These are phyloP conservation scores for Raja brachyura DNA, from an alignment of 2,113 vertebrate genomes.

Conservation along the genomic window DNA sequence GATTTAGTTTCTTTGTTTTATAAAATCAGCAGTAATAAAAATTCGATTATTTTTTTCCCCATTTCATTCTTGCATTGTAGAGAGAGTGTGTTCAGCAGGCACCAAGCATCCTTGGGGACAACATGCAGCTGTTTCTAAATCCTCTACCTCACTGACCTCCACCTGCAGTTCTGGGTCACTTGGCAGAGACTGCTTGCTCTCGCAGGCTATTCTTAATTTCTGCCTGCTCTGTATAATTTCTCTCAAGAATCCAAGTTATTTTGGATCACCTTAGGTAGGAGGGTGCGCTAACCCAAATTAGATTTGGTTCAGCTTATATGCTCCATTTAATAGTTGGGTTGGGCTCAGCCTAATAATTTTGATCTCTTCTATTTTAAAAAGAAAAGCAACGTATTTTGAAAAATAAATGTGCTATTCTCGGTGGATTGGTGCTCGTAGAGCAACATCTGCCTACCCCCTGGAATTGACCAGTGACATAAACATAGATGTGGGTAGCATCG, in stretches of 20 bases:
- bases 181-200: constrained; percentile 23
- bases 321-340: constrained; percentile 1
- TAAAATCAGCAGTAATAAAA: constrained; percentile 14
- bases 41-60: neutral
- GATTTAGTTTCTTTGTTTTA: constrained; percentile 25
- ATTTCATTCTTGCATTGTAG: constrained; percentile 15
- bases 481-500: neutral
- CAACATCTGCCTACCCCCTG: neutral
- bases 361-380: neutral
- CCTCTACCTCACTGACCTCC: constrained; percentile 33
- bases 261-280: constrained; percentile 31
- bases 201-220: constrained; percentile 32
- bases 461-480: neutral
- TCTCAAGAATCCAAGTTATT: constrained; percentile 34
- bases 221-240: constrained; percentile 30
- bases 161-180: constrained; percentile 34
- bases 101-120: constrained; percentile 18
- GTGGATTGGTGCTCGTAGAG: neutral
- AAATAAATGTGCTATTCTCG: neutral
- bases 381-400: constrained; percentile 8
- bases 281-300: constrained; percentile 32
- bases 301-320: constrained; percentile 27
- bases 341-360: neutral
- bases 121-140: constrained; percentile 36
- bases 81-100: neutral